Base-by-base conservation (phyloP, 2,113 vertebrate species). In the Vimba vimba region DNA sequence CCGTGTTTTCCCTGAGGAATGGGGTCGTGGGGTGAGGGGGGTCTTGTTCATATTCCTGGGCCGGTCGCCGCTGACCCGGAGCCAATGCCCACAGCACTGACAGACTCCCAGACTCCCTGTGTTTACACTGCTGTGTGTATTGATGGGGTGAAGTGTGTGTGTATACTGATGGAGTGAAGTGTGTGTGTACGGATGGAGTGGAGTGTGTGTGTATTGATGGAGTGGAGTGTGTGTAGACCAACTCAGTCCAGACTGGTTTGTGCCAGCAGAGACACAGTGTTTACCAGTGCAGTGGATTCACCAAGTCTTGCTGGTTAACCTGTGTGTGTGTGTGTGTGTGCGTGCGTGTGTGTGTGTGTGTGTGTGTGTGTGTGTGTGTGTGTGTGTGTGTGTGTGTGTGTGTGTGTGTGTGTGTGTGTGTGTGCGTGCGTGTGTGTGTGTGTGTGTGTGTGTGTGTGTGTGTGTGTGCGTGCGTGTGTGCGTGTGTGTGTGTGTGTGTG, bases 101-200 rank as follows among this genome's bases (percentile, higher is more conserved):
- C 57, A 80, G 86, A 84, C 82, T 64, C 8, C 6, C 66, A 27
- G 64, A 84, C 66, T 66, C 77, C 52, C 27, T 66, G 73, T 88
- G 88, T 79, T 83, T 86, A 60, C 47, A 77, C 71, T 77, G 19
- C 21, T 82, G 6, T 81, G 66, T 79, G 12, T 71, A 25, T 82
- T 74, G 55, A 27, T 66, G 60, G 39, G 59, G 62, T 30, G 69
- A 39, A 71, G 43, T 27, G 68, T 59, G 39, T 25, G 68, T 59
- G 69, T 82, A 82, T 82, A 45, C 71, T 45, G 71, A 39, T 74
- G 71, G 23, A 7, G 36, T 39, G 36, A 6, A 39, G 36, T 39
- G 36, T 82, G 6, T 81, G 66, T 79, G 10, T 69, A 33, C 77
- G 64, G 66, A 27, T 64, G 59, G 39, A 75, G 60, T 30, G 69